Evolutionary conservation across 2,888 invertebrate genomes (phyloP).

Genomic region (Drosophila diplacantha): DNA sequence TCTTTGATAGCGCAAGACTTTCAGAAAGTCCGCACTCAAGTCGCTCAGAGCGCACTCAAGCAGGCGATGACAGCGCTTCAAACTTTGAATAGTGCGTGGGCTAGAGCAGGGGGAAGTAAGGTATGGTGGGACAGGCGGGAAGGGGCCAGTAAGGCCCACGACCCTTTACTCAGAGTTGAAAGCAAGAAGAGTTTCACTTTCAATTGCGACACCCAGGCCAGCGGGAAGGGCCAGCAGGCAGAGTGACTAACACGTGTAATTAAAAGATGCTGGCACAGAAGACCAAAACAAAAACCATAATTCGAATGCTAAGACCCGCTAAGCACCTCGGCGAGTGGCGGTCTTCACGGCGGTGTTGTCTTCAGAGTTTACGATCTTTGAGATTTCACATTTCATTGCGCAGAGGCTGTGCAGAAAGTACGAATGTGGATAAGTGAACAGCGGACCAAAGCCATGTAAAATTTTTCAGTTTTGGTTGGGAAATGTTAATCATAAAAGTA

Average conservation of each 20-base stretch:
- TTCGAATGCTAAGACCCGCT: conserved; percentile 38
- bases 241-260: conserved; percentile 56
- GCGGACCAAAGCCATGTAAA: conserved; percentile 58
- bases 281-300: conserved; percentile 32
- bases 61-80: conserved; percentile 22
- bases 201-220: conserved; percentile 59
- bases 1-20: conserved; percentile 1
- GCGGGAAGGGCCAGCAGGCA: conserved; percentile 19
- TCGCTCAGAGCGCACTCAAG: conserved; percentile 13
- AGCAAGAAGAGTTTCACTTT: conserved; percentile 68
- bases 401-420: conserved; percentile 35
- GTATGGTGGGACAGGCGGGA: not conserved
- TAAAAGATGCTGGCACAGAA: conserved; percentile 59
- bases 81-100: conserved; percentile 16
- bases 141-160: conserved; percentile 40
- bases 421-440: conserved; percentile 52
- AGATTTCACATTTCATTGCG: conserved; percentile 70
- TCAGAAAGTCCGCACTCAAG: conserved; percentile 11
- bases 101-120: not conserved
- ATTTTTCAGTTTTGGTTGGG: conserved; percentile 71
- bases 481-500: conserved; percentile 71
- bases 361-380: conserved; percentile 66
- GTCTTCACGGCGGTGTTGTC: conserved; percentile 43
- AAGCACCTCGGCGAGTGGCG: conserved; percentile 20
- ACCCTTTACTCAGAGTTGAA: conserved; percentile 45